phyloP scores from a whole-genome alignment of 2,888 invertebrate species.

The Leptodirus hochenwartii region DNA sequence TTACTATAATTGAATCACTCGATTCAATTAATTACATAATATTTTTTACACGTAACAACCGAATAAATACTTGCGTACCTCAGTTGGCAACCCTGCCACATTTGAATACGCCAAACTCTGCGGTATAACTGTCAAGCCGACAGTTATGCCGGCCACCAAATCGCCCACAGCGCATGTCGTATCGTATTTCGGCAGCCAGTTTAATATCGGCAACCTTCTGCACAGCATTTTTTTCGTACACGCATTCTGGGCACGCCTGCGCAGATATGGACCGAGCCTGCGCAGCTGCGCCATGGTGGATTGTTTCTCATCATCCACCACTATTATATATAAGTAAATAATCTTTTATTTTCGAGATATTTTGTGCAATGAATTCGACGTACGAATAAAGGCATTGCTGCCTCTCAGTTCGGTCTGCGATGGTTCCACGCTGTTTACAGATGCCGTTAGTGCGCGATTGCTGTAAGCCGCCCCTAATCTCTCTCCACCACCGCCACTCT shows the following conservation, averaged over 20 bases:
- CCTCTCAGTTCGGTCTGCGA: slow-evolving; percentile 30
- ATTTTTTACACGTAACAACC: too few species aligned
- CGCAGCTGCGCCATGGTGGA: slow-evolving; percentile 14
- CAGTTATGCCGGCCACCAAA: slow-evolving; percentile 78
- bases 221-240: slow-evolving; percentile 52
- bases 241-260: slow-evolving; percentile 27
- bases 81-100: slow-evolving; percentile 58
- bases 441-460: slow-evolving; percentile 23
- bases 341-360: slow-evolving; percentile 5
- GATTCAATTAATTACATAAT: too few species aligned
- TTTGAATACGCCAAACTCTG: slow-evolving; percentile 71
- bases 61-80: slow-evolving; percentile 31
- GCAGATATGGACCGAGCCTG: slow-evolving; percentile 24
- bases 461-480: slow-evolving; percentile 24
- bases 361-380: slow-evolving; percentile 18
- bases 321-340: slow-evolving; percentile 13
- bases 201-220: slow-evolving; percentile 53
- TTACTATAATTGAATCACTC: too few species aligned
- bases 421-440: slow-evolving; percentile 20
- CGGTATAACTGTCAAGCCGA: slow-evolving; percentile 85
- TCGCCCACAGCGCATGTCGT: slow-evolving; percentile 61
- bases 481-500: slow-evolving; percentile 16
- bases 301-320: slow-evolving; percentile 15
- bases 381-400: slow-evolving; percentile 40
- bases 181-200: slow-evolving; percentile 65